Base-by-base conservation (phyloP, 2,797 vertebrate genomes). In the Dryobates pubescens region DNA sequence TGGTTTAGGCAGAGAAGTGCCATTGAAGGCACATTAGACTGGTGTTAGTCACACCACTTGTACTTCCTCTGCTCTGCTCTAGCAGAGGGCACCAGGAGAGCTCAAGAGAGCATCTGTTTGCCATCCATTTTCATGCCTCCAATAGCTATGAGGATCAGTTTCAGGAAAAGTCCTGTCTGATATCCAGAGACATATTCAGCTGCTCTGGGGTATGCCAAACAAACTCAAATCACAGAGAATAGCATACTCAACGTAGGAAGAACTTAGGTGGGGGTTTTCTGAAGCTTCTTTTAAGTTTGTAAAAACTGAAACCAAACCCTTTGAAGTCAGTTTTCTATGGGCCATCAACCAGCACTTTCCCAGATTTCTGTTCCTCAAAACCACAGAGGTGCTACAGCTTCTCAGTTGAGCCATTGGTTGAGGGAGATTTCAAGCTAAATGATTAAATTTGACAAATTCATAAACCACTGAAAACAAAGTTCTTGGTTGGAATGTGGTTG, bases 371-470 rank as follows among this genome's bases (percentile, higher is more conserved):
- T 45, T 92, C 32, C 17, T 26, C n/a, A 18, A 83, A 94, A 94
- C 71, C 19, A 38, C 38, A 63, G 62, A 75, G 63, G 63, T 87
- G 32, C 53, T 91, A 26, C 54, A 88, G 58, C 64, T 84, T 83
- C 56, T 78, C 47, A 36, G 34, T 41, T 79, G 64, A 92, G 84
- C 87, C 74, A 89, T 94, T 82, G 90, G 71, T 73, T 81, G 45
- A 88, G 57, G 61, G 76, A 89, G 26, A 38, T 86, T 76, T 92
- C 49, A 80, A 78, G 73, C 70, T 92, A 82, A 93, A 81, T 38
- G 49, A 79, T 83, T 94, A 70, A n/a, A 45, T 95, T 88, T 93
- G 79, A 86, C 54, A 82, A 84, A 94, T 89, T 47, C 3, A 1
- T 85, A 85, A 90, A 53, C 86, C 73, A 53, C 43, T 67, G 63